Evolutionary conservation across 1,140 invertebrate species (phyloP).

Genomic region (Bombus vancouverensis): DNA sequence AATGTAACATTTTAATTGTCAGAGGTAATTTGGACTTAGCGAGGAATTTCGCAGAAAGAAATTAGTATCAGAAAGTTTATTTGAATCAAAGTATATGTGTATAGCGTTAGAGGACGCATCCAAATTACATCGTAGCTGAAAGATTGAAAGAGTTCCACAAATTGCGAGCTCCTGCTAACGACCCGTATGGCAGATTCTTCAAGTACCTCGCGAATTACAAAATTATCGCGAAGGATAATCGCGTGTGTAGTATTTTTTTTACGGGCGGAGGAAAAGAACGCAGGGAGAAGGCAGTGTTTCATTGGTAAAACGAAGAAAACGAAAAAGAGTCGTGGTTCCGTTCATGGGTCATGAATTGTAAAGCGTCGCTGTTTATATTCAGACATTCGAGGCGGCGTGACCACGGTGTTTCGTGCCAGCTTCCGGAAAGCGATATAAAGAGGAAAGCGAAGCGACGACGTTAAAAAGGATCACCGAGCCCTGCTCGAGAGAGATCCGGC

Average conservation of each 20-base stretch:
- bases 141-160: neutral
- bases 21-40: neutral
- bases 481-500: conserved; percentile 34
- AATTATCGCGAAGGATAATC: conserved; percentile 20
- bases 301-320: conserved; percentile 26
- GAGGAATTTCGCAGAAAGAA: neutral
- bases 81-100: neutral
- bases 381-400: conserved; percentile 65
- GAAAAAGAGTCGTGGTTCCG: conserved; percentile 26
- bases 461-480: conserved; percentile 51
- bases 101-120: neutral
- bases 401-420: conserved; percentile 55
- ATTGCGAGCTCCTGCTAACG: neutral
- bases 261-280: neutral
- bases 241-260: conserved; percentile 1
- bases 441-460: conserved; percentile 44
- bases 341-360: conserved; percentile 73
- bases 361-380: conserved; percentile 73
- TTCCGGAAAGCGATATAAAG: conserved; percentile 49
- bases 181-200: neutral
- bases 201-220: neutral
- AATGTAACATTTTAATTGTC: neutral
- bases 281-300: neutral
- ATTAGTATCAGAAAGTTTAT: neutral
- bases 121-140: no score